These are phyloP conservation scores for Pollenia amentaria DNA, from an alignment of 2,888 invertebrate genomes.

Conservation along the genomic window DNA sequence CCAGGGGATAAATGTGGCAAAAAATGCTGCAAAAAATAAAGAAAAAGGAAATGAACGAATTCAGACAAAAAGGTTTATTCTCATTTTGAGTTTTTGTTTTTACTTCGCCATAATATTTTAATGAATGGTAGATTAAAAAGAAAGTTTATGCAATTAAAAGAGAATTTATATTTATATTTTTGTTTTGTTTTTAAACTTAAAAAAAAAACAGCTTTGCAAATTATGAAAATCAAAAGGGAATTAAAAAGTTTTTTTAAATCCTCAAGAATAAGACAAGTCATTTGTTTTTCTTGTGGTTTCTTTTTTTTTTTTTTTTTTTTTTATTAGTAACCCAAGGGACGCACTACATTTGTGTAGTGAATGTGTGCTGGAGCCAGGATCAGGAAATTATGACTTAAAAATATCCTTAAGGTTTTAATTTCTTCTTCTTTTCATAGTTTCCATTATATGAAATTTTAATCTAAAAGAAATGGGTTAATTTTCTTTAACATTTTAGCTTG, in stretches of 20 bases:
- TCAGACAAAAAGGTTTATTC: slow-evolving; percentile 30
- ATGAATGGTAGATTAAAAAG: slow-evolving; percentile 64
- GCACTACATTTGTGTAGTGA: no score
- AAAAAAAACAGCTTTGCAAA: slow-evolving; percentile 41
- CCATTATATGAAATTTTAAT: not conserved
- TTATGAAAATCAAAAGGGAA: slow-evolving; percentile 60
- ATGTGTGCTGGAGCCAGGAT: no score
- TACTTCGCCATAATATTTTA: slow-evolving; percentile 54
- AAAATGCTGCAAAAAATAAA: not conserved
- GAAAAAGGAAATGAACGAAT: not conserved
- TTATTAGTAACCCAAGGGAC: not conserved
- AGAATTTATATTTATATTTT: slow-evolving; percentile 50
- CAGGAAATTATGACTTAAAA: no score
- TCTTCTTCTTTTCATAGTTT: not conserved
- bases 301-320: not conserved
- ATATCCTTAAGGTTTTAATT: not conserved
- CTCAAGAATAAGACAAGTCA: slow-evolving; percentile 34
- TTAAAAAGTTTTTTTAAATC: slow-evolving; percentile 35
- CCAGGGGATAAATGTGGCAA: slow-evolving; percentile 26
- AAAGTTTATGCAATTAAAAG: slow-evolving; percentile 72
- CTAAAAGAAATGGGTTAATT: slow-evolving; percentile 25
- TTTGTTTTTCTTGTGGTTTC: slow-evolving; percentile 6
- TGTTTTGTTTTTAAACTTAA: slow-evolving; percentile 1
- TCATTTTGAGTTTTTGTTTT: slow-evolving; percentile 42
- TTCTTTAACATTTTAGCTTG: not conserved